Percentiles rank a stretch among this genome's conserved stretches.
Conservation (phyloP, 2,888 invertebrate genomes). For the Ommatoiulus sabulosus region DNA sequence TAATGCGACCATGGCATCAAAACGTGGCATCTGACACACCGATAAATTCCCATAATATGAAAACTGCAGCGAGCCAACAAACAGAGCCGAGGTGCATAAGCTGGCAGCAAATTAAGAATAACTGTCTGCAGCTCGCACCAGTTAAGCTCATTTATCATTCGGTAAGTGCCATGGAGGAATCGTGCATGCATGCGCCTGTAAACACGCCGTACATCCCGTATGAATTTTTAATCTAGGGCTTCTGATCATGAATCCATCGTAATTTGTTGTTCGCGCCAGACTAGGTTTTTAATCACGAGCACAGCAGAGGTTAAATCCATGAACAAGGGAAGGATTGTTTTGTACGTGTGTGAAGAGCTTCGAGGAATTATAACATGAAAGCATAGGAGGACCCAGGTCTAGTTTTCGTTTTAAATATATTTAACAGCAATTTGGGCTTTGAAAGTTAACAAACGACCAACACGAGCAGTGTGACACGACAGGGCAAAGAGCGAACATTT, state of each 20-base stretch:
- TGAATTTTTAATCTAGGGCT: background rate
- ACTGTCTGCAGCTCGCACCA: background rate
- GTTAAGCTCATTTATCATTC: background rate
- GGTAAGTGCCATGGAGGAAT: background rate
- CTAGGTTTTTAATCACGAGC: background rate
- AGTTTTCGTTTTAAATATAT: no score
- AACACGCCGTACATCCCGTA: background rate
- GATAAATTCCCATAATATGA: background rate
- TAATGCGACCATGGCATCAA: conserved; percentile 27
- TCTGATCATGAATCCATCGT: background rate
- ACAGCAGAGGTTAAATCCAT: background rate
- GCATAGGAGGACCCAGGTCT: background rate
- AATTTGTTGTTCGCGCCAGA: background rate
- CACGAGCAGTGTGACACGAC: no score
- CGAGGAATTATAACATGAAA: background rate
- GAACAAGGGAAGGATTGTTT: background rate
- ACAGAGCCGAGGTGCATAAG: background rate
- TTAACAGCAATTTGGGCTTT: no score
- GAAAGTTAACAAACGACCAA: no score
- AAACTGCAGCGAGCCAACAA: background rate
- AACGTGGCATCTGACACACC: conserved; percentile 3
- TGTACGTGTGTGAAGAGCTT: background rate
- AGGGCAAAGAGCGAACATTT: no score
- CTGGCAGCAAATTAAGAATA: conserved; percentile 8
- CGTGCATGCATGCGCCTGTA: background rate